phyloP scores from a whole-genome alignment of 2,888 invertebrate genomes.

The Ecliptopera silaceata region DNA sequence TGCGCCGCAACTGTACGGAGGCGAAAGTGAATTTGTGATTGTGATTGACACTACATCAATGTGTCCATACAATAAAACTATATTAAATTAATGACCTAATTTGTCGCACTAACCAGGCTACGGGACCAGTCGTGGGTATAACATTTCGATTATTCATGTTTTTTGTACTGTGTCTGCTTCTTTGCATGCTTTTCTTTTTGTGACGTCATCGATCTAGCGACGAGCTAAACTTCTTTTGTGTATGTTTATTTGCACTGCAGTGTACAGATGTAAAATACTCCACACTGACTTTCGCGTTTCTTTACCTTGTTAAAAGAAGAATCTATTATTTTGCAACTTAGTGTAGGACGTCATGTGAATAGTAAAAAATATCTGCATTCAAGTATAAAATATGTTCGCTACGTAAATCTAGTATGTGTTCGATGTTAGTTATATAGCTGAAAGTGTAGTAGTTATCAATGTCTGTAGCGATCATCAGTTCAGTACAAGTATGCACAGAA shows the following conservation, averaged over 20 bases:
- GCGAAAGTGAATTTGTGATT: constrained; percentile 47
- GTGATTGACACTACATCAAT: constrained; percentile 39
- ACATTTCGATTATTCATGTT: constrained; percentile 47
- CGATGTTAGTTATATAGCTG: constrained; percentile 18
- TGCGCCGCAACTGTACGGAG: constrained; percentile 45
- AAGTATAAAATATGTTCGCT: neutral
- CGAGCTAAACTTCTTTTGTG: constrained; percentile 23
- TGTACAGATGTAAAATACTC: constrained; percentile 22
- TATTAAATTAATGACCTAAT: constrained; percentile 16
- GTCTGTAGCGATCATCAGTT: constrained; percentile 5
- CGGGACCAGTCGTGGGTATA: constrained; percentile 51
- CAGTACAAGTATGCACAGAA: constrained; percentile 41
- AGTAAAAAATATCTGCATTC: constrained; percentile 14
- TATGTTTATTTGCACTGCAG: constrained; percentile 30
- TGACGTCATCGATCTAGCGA: constrained; percentile 44
- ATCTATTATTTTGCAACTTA: constrained; percentile 13
- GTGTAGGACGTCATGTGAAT: constrained; percentile 16
- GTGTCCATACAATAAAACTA: constrained; percentile 40
- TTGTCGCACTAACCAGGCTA: constrained; percentile 53
- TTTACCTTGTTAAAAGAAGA: neutral
- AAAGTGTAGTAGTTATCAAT: constrained; percentile 7
- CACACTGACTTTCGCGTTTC: neutral
- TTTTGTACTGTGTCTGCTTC: constrained; percentile 61
- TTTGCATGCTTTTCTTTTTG: constrained; percentile 63
- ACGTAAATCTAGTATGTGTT: constrained; percentile 2